Evolutionary conservation across 2,797 vertebrate species (phyloP).

Genomic region (Catostomus latipinnis): DNA sequence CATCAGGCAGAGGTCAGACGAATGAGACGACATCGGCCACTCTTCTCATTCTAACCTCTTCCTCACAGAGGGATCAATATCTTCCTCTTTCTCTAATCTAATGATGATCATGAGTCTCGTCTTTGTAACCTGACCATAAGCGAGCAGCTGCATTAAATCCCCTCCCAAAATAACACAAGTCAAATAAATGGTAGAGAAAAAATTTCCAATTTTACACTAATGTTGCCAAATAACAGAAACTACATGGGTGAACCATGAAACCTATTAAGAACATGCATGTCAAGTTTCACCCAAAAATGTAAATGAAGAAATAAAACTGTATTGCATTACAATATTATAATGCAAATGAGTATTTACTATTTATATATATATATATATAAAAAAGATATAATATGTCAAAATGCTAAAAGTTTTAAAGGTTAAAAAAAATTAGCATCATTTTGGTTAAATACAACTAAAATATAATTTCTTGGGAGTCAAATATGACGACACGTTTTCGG

Average conservation of each 20-base stretch:
- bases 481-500: background rate
- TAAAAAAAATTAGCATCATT: background rate
- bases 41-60: background rate
- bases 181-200: background rate
- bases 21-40: slow-evolving; percentile 10
- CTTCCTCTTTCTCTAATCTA: slow-evolving; percentile 2
- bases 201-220: background rate
- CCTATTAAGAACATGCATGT: background rate
- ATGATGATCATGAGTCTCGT: background rate
- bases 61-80: slow-evolving; percentile 5
- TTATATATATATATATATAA: too few relatives aligned
- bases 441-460: background rate
- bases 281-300: background rate
- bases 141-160: background rate
- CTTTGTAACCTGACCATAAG: slow-evolving; percentile 14
- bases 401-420: background rate
- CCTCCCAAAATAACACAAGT: background rate
- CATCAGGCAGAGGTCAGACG: slow-evolving; percentile 12
- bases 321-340: too few relatives aligned
- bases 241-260: background rate
- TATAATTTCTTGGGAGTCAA: background rate
- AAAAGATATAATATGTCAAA: too few relatives aligned
- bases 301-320: too few relatives aligned
- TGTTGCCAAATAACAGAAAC: background rate
- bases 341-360: too few relatives aligned